phyloP scores from a whole-genome alignment of 2,797 vertebrate genomes.

The Chrysolophus pictus region DNA sequence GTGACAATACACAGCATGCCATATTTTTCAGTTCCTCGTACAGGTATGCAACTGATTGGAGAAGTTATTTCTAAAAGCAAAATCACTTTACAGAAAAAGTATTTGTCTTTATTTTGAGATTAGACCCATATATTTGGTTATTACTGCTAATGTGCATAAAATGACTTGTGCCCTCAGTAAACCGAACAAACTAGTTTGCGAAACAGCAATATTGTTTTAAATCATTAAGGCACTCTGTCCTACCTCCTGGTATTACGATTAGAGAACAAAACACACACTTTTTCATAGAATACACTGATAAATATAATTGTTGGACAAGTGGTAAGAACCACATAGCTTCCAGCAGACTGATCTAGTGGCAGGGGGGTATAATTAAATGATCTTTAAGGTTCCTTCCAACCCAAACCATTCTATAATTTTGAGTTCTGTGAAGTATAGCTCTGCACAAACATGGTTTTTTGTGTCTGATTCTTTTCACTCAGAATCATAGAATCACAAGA shows the following conservation, averaged over 20 bases:
- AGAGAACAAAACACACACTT: not conserved
- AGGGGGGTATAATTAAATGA: not conserved
- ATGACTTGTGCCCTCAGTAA: not conserved
- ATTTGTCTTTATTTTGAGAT: not conserved
- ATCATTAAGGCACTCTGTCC: not conserved
- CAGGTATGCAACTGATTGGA: not conserved
- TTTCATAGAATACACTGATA: not conserved
- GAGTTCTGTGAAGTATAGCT: not conserved
- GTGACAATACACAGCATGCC: not conserved
- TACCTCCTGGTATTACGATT: not conserved
- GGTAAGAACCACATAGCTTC: not conserved
- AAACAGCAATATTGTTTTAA: not conserved
- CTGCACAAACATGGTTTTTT: not conserved
- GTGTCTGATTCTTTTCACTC: not conserved
- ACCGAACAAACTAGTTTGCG: not conserved
- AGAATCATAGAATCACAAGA: not conserved
- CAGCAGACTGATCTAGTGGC: not conserved
- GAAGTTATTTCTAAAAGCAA: not conserved
- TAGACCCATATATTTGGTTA: not conserved
- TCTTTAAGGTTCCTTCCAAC: not conserved
- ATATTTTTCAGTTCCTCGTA: rapidly evolving
- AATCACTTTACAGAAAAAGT: not conserved
- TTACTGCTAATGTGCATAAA: not conserved
- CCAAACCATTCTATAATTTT: not conserved
- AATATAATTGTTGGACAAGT: not conserved